These are phyloP conservation scores for Chrysodeixis includens DNA, from an alignment of 2,888 invertebrate genomes.

Conservation along the genomic window DNA sequence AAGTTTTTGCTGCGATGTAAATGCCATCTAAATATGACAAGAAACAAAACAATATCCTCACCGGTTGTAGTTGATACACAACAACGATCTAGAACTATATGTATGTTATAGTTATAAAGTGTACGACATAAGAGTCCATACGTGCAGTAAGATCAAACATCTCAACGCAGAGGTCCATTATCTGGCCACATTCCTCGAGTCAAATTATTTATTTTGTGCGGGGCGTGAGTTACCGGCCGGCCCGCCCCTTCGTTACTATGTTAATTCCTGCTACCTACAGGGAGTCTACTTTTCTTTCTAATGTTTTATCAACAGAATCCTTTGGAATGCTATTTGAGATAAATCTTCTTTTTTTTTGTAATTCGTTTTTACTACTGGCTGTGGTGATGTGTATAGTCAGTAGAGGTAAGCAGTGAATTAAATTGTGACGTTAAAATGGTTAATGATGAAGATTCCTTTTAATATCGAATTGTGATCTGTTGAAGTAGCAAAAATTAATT, in stretches of 20 bases:
- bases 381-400: not conserved
- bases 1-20: not conserved
- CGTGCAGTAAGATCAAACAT: slow-evolving; percentile 55
- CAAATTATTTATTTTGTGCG: slow-evolving; percentile 86
- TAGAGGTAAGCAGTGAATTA: not conserved
- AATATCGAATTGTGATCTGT: not conserved
- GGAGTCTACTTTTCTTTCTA: slow-evolving; percentile 61
- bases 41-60: not conserved
- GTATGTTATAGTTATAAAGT: not conserved
- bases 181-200: slow-evolving; percentile 76
- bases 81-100: not conserved
- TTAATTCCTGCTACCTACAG: slow-evolving; percentile 80
- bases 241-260: slow-evolving; percentile 88
- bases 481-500: not conserved
- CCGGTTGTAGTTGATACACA: not conserved
- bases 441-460: not conserved
- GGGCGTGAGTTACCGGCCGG: slow-evolving; percentile 85
- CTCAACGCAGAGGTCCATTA: slow-evolving; percentile 66
- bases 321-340: slow-evolving; percentile 46
- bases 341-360: slow-evolving; percentile 26
- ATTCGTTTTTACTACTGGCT: slow-evolving; percentile 12
- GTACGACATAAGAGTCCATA: slow-evolving; percentile 25
- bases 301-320: slow-evolving; percentile 53
- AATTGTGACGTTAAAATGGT: not conserved
- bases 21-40: not conserved